Percentiles rank a stretch among this genome's conserved stretches.
Conservation (phyloP, 2,888 invertebrate species). For the Stegophylla sp. region DNA sequence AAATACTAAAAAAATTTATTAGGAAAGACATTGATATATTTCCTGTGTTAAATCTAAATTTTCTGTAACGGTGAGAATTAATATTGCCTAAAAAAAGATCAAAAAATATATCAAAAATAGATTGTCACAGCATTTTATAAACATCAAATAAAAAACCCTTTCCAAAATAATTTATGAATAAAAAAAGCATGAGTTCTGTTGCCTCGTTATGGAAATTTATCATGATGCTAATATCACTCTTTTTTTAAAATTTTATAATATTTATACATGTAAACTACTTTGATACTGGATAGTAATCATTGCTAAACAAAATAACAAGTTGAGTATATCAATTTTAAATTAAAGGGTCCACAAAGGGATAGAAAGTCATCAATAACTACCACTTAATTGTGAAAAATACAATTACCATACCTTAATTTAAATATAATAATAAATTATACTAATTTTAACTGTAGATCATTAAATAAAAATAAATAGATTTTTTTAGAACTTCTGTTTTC, state of each 20-base stretch:
- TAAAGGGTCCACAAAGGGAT: not conserved
- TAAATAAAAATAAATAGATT: constrained; percentile 29
- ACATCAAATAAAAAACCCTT: no score
- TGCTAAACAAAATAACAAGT: not conserved
- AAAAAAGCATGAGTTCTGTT: not conserved
- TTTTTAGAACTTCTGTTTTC: not conserved
- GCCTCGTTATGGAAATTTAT: not conserved
- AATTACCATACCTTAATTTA: constrained; percentile 4
- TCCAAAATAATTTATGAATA: not conserved
- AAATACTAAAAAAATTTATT: not conserved
- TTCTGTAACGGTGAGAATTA: not conserved
- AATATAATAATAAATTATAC: constrained; percentile 12
- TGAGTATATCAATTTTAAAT: not conserved
- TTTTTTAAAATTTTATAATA: not conserved
- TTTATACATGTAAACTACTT: not conserved
- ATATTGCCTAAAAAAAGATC: no score
- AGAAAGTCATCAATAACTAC: not conserved
- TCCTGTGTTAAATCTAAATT: not conserved
- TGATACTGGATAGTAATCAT: not conserved
- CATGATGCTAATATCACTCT: not conserved
- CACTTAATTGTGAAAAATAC: not conserved
- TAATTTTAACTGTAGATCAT: not conserved
- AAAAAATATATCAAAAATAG: not conserved
- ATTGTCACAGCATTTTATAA: not conserved
- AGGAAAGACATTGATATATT: not conserved